Base-by-base conservation (phyloP, 2,113 vertebrate genomes). In the Zingel zingel region DNA sequence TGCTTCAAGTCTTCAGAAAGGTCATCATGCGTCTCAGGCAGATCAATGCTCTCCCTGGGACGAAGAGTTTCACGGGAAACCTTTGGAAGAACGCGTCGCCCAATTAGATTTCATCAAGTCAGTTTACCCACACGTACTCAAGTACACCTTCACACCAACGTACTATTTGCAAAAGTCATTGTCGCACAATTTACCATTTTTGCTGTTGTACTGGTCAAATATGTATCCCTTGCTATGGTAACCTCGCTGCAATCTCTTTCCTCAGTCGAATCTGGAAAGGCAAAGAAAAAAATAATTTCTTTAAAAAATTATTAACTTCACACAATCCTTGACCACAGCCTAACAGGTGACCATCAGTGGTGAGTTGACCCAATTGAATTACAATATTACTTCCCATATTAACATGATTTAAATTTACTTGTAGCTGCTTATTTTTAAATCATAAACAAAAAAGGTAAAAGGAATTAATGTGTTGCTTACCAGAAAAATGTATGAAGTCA, bases 161-260 rank as follows among this genome's bases (percentile, higher is more conserved):
- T 66, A 14, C 12, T 45, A 27, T 66, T 11, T 47, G n/a, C 43
- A 3, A 13, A 48, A 6, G 18, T 65, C 6, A 53, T 1, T 59
- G 43, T 43, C 18, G 21, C 12, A 69, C 0, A 63, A 73, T 67
- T 79, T 90, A 94, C 95, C 91, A 83, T 77, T 85, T 64, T 76
- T 8, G 63, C 89, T 56, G 78, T 5, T 13, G 73, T 16, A 15
- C n/a, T 62, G 39, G 14, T 58, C 43, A 14, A 13, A 71, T 67
- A 23, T 30, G 21, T 30, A 21, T 45, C 43, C 19, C 23, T n/a
- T 18, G n/a, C 2, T 27, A 30, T 13, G 5, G 25, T 15, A 51
- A 23, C 53, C 12, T 63, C 27, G 10, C 13, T 18, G 25, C 56
- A 47, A 33, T 67, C 39, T 10, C 13, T 30, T 4, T 53, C 33